Evolutionary conservation across 2,797 vertebrate species (phyloP).

Genomic region (Sebastes hopkinsi): DNA sequence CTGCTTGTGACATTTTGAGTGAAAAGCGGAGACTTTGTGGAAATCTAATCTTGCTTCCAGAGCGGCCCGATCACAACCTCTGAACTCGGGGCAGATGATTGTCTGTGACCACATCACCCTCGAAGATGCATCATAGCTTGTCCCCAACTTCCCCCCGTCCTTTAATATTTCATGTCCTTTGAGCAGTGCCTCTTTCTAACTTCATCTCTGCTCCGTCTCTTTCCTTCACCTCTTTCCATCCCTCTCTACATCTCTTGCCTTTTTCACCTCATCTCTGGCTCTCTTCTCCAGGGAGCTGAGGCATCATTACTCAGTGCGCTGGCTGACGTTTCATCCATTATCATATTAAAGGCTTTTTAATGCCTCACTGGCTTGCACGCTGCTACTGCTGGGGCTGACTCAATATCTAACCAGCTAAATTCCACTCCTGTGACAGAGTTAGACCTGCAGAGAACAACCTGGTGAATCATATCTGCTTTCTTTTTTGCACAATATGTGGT

Average conservation of each 20-base stretch:
- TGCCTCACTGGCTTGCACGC: slow-evolving; percentile 58
- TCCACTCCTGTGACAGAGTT: slow-evolving; percentile 40
- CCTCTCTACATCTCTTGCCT: slow-evolving; percentile 32
- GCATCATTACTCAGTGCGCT: slow-evolving; percentile 68
- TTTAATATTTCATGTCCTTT: slow-evolving; percentile 55
- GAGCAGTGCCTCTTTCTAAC: slow-evolving; percentile 5
- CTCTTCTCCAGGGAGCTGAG: slow-evolving; percentile 67
- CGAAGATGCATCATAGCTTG: neutral
- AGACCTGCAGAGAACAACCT: slow-evolving; percentile 39
- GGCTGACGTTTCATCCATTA: slow-evolving; percentile 75
- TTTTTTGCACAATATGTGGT: slow-evolving; percentile 6
- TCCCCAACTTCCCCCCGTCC: slow-evolving; percentile 4
- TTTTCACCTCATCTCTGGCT: slow-evolving; percentile 62
- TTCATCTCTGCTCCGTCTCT: slow-evolving; percentile 24
- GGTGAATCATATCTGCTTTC: slow-evolving; percentile 21
- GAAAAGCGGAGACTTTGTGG: neutral
- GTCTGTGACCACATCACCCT: slow-evolving; percentile 22
- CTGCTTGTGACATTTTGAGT: slow-evolving; percentile 37
- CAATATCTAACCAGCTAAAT: slow-evolving; percentile 46
- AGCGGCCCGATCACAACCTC: neutral
- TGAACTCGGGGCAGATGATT: slow-evolving; percentile 21
- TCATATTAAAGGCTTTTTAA: slow-evolving; percentile 84
- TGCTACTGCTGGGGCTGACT: slow-evolving; percentile 49
- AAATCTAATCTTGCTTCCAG: slow-evolving; percentile 24
- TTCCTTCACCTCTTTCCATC: slow-evolving; percentile 24